Base-by-base conservation (phyloP, 1,140 invertebrate genomes). In the Bicyclus anynana region DNA sequence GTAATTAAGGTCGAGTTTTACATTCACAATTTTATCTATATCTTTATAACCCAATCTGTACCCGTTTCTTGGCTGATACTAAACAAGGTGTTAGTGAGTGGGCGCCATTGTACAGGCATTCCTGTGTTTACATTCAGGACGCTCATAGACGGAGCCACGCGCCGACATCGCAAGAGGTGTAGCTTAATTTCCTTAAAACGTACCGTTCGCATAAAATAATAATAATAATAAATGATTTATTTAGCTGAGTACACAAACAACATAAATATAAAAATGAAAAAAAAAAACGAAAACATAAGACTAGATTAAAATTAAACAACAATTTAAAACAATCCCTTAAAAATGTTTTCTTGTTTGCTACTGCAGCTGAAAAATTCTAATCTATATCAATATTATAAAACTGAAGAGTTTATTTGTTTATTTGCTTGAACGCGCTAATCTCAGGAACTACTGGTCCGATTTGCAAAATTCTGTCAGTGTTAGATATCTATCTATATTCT, bases 131-230 rank as follows among this genome's bases (percentile, higher is more conserved):
- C 62, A 64, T 44, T 54, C 56, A 49, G 53, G 57, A 64, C 64
- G 69, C 73, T 75, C 75, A 75, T 75, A 77, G 72, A 69, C 55
- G 72, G 46, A 65, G 59, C 65, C 68, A 69, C 71, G 71, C 64
- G 70, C 61, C 64, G 61, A 70, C 64, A 67, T 61, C 52, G 64
- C 56, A 59, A 56, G 67, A 40, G 60, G 68, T 68, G 69, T 72
- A 58, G 57, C 66, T 72, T 69, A 74, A 74, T 74, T 74, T 69
- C 61, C 57, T 53, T 57, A 47, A 52, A 58, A 20, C 33, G 69
- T 71, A 79, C 59, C 14, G 72, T 59, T 21, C 21, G 66, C 65
- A 68, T 55, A 20, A 38, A 16, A 23, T n/a, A 33, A 33, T 33
- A 33, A 33, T 33, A 2, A 12, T 33, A 33, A 12, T 7, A n/a